Percentiles rank a stretch among this genome's conserved stretches.
These are phyloP conservation scores for Stictocephala bisonia DNA, from an alignment of 2,888 invertebrate genomes.

Conservation along the genomic window DNA sequence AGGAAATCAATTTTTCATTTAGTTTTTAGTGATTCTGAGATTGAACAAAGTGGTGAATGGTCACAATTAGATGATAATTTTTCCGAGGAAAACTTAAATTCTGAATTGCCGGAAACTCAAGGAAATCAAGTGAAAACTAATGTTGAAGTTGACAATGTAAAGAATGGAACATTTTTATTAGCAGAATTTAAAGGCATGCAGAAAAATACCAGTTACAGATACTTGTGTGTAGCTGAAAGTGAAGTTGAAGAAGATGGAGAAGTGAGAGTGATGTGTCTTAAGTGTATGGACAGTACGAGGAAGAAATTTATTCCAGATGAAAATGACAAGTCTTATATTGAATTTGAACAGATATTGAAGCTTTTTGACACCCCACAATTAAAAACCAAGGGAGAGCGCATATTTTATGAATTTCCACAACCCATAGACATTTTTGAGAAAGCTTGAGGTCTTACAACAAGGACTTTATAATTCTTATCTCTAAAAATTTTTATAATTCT, in stretches of 20 bases:
- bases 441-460: no score
- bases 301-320: slow-evolving; percentile 2
- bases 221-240: slow-evolving; percentile 15
- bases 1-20: no score
- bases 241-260: slow-evolving; percentile 10
- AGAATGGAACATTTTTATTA: slow-evolving; percentile 3
- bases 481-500: no score
- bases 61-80: no score
- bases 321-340: no score
- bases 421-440: slow-evolving; percentile 10
- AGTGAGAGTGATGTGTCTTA: neutral
- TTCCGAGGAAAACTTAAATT: no score
- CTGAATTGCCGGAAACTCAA: no score
- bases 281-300: neutral
- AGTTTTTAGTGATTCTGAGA: no score
- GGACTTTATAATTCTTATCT: no score
- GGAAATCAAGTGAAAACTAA: slow-evolving; percentile 15
- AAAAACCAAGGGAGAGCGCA: neutral
- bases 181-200: neutral
- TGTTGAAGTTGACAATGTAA: slow-evolving; percentile 7
- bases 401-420: slow-evolving; percentile 1
- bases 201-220: neutral
- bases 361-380: neutral
- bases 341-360: neutral
- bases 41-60: no score